These are phyloP conservation scores for Prenolepis imparis DNA, from an alignment of 2,888 invertebrate species.

Conservation along the genomic window DNA sequence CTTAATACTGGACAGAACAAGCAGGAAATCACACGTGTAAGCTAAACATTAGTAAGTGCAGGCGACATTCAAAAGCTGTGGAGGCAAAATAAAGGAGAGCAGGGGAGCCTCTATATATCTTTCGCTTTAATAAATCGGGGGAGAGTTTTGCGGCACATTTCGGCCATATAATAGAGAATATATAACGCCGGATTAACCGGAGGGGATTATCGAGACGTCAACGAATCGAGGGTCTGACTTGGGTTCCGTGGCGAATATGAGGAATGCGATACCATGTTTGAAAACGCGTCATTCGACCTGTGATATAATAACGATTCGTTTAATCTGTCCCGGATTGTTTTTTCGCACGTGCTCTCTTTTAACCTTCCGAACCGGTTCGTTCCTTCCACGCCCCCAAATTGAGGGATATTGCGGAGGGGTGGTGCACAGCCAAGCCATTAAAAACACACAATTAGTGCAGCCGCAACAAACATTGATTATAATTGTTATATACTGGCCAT, in stretches of 20 bases:
- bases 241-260: constrained; percentile 37
- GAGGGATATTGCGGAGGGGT: constrained; percentile 75
- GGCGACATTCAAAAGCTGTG: constrained; percentile 57
- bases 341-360: constrained; percentile 23
- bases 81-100: constrained; percentile 33
- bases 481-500: constrained; percentile 71
- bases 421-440: constrained; percentile 82
- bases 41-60: constrained; percentile 82
- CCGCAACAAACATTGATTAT: constrained; percentile 83
- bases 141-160: constrained; percentile 21
- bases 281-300: constrained; percentile 16
- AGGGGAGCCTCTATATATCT: neutral
- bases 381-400: constrained; percentile 71
- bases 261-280: constrained; percentile 55
- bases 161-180: constrained; percentile 23
- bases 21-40: constrained; percentile 83
- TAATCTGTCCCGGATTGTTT: constrained; percentile 47
- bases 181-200: constrained; percentile 14
- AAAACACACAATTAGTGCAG: constrained; percentile 84
- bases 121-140: neutral
- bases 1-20: constrained; percentile 90
- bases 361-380: constrained; percentile 51
- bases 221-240: constrained; percentile 48
- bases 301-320: constrained; percentile 36
- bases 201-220: constrained; percentile 43